phyloP scores from a whole-genome alignment of 2,888 invertebrate species.

The Lissonota sp. region DNA sequence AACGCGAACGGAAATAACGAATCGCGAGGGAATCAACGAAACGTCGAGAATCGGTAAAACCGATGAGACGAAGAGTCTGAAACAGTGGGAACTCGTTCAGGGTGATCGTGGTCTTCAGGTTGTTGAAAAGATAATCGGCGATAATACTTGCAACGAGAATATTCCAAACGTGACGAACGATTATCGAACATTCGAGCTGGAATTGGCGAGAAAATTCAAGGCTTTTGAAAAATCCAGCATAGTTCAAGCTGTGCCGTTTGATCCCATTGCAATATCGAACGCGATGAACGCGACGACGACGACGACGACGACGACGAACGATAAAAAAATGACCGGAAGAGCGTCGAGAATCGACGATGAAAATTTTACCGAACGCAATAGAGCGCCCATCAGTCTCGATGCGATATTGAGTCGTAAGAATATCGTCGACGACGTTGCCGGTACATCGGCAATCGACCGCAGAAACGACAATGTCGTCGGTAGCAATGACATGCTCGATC shows the following conservation, averaged over 20 bases:
- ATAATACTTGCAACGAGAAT: slow-evolving; percentile 67
- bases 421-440: slow-evolving; percentile 26
- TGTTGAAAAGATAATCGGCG: slow-evolving; percentile 81
- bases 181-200: slow-evolving; percentile 62
- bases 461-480: slow-evolving; percentile 12
- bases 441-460: neutral
- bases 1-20: slow-evolving; percentile 31
- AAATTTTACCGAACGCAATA: slow-evolving; percentile 19
- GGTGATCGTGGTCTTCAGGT: slow-evolving; percentile 81
- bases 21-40: slow-evolving; percentile 49
- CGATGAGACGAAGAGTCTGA: slow-evolving; percentile 67
- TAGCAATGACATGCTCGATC: slow-evolving; percentile 77
- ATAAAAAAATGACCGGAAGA: slow-evolving; percentile 8
- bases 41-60: slow-evolving; percentile 62
- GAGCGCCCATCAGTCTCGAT: slow-evolving; percentile 75
- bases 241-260: slow-evolving; percentile 65
- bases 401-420: slow-evolving; percentile 73
- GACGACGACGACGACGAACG: slow-evolving; percentile 8
- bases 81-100: slow-evolving; percentile 79
- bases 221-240: slow-evolving; percentile 75
- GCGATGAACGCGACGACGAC: slow-evolving; percentile 41
- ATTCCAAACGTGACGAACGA: slow-evolving; percentile 15
- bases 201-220: slow-evolving; percentile 71
- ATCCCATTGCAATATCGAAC: slow-evolving; percentile 37
- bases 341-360: slow-evolving; percentile 30